Evolutionary conservation across 2,888 invertebrate species (phyloP).

Genomic region (Pammene aurita): DNA sequence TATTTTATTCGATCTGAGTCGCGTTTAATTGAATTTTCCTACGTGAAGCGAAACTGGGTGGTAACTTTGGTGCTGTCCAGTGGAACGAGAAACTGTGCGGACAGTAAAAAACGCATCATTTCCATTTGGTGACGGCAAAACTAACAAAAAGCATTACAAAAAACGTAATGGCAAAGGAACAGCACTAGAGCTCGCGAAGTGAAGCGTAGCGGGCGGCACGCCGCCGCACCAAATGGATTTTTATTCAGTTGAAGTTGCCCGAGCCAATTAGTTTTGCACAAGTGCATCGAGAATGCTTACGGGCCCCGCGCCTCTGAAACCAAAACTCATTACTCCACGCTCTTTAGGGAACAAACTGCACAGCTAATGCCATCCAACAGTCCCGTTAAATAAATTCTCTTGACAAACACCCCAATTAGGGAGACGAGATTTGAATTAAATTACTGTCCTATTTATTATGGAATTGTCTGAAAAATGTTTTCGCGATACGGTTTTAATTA

Average conservation of each 20-base stretch:
- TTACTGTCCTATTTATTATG: constrained; percentile 41
- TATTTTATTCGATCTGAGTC: constrained; percentile 6
- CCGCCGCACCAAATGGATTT: constrained; percentile 67
- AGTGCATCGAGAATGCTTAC: constrained; percentile 70
- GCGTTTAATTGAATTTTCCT: constrained; percentile 25
- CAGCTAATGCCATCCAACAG: constrained; percentile 46
- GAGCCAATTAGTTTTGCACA: constrained; percentile 73
- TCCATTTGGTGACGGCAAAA: constrained; percentile 36
- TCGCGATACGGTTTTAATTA: constrained; percentile 40
- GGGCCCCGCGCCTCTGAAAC: constrained; percentile 40
- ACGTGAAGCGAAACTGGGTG: constrained; percentile 10
- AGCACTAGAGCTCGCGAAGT: constrained; percentile 49
- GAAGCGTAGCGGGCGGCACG: constrained; percentile 64
- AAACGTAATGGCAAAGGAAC: constrained; percentile 41
- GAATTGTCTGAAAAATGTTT: constrained; percentile 39
- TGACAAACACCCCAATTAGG: constrained; percentile 44
- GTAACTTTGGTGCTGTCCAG: constrained; percentile 15
- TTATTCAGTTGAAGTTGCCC: constrained; percentile 56
- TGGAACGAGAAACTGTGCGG: constrained; percentile 17
- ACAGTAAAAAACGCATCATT: constrained; percentile 27
- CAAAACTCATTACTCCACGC: constrained; percentile 59
- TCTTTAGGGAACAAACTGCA: constrained; percentile 48
- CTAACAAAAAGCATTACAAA: constrained; percentile 37
- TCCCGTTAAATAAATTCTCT: constrained; percentile 44
- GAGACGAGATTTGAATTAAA: constrained; percentile 42